Evolutionary conservation across 2,797 vertebrate species (phyloP), one percentile per base, ranked within the genome.

Genomic region (Eutrigla gurnardus): DNA sequence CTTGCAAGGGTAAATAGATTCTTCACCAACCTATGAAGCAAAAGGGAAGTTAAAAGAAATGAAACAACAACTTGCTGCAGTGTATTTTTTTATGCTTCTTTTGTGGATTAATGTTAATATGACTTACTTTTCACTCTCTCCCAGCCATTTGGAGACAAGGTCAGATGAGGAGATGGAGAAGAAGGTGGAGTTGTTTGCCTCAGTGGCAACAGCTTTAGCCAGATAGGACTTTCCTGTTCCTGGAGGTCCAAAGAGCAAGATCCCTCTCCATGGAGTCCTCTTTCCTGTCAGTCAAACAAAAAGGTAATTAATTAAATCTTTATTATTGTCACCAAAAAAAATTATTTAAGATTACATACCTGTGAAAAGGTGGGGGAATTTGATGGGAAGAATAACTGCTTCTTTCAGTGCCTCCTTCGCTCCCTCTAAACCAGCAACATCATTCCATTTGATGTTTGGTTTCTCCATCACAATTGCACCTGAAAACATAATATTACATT

Each of bases 281-380:
- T 99, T 99, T 70, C 98, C 98, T 99, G 82, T 73, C 4, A 81
- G 45, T 58, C 46, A 81, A 78, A 15, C 17, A 73, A 74, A 80
- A 7, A 35, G 2, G 10, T 66, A 5, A 64, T 74, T 81, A 4
- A 64, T 74, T 81, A 3, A 60, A 1, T 59, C n/a, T 9, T 40
- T 12, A 64, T 47, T 14, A 32, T 6, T 58, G 15, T 40, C 17
- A 65, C 11, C 12, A 73, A 59, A 70, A 63, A 55, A 1, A 25
- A 4, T 59, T 32, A 2, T 63, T 54, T n/a, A 50, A 32, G 3
- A 65, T 61, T 4, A 0, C 15, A 1, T 86, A 98, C 98, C 98
- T 91, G 98, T 99, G 91, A 99, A 99, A 15, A 99, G 96, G 83
- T 99, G 98, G n/a, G 98, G 98, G 85, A 99, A 99, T 90, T 99